Conservation (phyloP, 2,888 invertebrate genomes). For the Tupiocoris notatus region DNA sequence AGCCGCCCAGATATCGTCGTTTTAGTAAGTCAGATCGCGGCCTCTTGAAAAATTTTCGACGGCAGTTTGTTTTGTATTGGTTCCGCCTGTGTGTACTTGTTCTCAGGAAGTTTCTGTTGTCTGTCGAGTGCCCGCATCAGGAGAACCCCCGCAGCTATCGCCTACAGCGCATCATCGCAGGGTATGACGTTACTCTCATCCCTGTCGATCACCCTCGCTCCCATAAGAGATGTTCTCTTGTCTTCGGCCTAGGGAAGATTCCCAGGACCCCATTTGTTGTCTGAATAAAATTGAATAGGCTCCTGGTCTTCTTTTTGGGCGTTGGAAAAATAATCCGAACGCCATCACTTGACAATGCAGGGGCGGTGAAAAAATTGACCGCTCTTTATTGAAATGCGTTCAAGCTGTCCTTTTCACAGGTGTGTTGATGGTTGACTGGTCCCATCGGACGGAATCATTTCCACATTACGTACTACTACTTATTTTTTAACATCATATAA, state of each 20-base stretch:
- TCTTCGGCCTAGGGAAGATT: conserved; percentile 29
- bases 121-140: conserved; percentile 35
- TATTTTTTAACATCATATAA: too few species aligned
- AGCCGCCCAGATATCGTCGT: not conserved
- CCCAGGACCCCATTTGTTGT: conserved; percentile 24
- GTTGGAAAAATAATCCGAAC: conserved; percentile 9
- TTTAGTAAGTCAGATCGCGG: conserved; percentile 27
- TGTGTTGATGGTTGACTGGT: not conserved
- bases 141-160: conserved; percentile 36
- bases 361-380: conserved; percentile 8
- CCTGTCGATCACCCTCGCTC: conserved; percentile 2
- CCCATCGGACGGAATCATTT: too few species aligned
- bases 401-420: not conserved
- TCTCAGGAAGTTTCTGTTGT: conserved; percentile 34
- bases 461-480: too few species aligned
- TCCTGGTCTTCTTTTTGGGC: not conserved
- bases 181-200: not conserved
- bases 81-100: conserved; percentile 3
- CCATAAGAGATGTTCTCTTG: conserved; percentile 6
- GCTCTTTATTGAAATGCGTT: not conserved
- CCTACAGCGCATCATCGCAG: not conserved
- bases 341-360: conserved; percentile 10
- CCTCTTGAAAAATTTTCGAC: not conserved
- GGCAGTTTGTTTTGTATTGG: conserved; percentile 30
- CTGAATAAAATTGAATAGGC: not conserved